Percentiles rank a stretch among this genome's conserved stretches.
Evolutionary conservation across 2,888 invertebrate species (phyloP).

Genomic region (Drosophila diplacantha): DNA sequence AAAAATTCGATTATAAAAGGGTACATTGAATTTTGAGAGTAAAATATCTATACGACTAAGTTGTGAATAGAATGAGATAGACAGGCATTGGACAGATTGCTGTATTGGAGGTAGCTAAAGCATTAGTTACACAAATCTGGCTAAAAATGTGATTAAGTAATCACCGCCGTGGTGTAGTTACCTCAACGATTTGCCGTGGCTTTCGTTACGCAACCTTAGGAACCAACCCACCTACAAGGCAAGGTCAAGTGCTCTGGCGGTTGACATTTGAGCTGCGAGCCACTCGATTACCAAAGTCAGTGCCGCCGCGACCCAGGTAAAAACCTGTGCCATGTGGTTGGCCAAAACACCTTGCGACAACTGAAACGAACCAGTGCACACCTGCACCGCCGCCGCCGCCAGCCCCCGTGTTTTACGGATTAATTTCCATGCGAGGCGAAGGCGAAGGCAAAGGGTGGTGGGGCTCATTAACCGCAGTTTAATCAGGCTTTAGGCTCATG

Average conservation of each 20-base stretch:
- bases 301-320: conserved; percentile 30
- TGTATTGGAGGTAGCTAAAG: not conserved
- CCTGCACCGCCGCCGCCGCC: conserved; percentile 2
- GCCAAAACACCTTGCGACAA: conserved; percentile 46
- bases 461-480: conserved; percentile 70
- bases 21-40: conserved; percentile 33
- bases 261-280: conserved; percentile 26
- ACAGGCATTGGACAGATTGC: conserved; percentile 1
- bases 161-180: not conserved
- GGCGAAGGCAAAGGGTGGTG: conserved; percentile 7
- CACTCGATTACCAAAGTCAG: conserved; percentile 50
- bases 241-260: conserved; percentile 33
- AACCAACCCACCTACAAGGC: conserved; percentile 6
- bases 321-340: conserved; percentile 36
- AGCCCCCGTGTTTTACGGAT: conserved; percentile 5
- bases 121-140: not conserved
- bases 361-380: conserved; percentile 48
- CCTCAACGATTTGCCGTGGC: not conserved
- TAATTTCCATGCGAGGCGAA: conserved; percentile 15
- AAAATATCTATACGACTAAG: not conserved
- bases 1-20: conserved; percentile 6
- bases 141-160: conserved; percentile 1
- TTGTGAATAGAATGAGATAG: not conserved
- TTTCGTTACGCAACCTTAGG: conserved; percentile 3
- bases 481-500: conserved; percentile 62